Base-by-base conservation (phyloP, 2,113 vertebrate genomes). In the Opisthocomus hoazin region DNA sequence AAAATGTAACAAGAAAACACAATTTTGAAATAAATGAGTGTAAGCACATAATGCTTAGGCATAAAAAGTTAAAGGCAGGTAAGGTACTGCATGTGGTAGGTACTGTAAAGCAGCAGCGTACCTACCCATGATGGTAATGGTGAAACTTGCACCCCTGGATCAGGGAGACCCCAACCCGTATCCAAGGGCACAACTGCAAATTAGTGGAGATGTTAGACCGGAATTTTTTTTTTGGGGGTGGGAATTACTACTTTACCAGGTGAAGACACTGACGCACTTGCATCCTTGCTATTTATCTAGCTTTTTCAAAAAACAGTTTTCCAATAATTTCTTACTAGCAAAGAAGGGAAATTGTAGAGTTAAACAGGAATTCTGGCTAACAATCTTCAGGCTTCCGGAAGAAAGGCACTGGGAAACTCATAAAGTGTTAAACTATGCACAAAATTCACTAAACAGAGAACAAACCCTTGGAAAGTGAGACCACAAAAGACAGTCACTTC, bases 41-140 rank as follows among this genome's bases (percentile, higher is more conserved):
- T n/a, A 39, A 54, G 39, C 32, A 61, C 34, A 6, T 34, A 39
- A 21, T 21, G 45, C 19, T 60, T 4, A 23, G 27, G 17, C 20
- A 37, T 5, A 36, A 23, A 15, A 37, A 46, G 11, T 22, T 34
- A 6, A 45, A 36, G 26, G n/a, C 30, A 32, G 9, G 18, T 26
- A 20, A n/a, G 48, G 8, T 22, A 5, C 27, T 22, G 50, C 10
- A 5, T 37, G 32, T 26, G 18, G 36, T 34, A 29, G 57, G 34
- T 14, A 50, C 69, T n/a, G 20, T 30, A 19, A 30, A 43, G 46
- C 2, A 60, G 50, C 22, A 56, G 39, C 15, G 7, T 6, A 7
- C 5, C 0, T 8, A 3, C 2, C 12, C 6, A 0, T 9, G 15
- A 21, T 12, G 20, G 39, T 10, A 15, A 13, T 0, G 9, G 30